These are phyloP conservation scores for Blera fallax DNA, from an alignment of 2,888 invertebrate species.

Conservation along the genomic window DNA sequence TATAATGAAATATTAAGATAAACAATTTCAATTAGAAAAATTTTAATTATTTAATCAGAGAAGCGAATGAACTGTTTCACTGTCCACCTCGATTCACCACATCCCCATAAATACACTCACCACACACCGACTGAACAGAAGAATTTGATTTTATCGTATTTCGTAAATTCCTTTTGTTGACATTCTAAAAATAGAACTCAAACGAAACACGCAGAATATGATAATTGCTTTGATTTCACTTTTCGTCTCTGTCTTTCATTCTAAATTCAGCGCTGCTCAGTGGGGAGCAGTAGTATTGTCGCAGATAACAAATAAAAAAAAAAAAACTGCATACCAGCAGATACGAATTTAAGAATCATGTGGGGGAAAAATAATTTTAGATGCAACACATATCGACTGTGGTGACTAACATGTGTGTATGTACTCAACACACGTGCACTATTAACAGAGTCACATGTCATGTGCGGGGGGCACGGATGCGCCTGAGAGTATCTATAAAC, in stretches of 20 bases:
- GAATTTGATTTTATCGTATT: constrained; percentile 33
- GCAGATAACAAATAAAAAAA: neutral
- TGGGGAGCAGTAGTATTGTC: neutral
- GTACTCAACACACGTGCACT: constrained; percentile 24
- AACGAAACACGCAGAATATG: constrained; percentile 26
- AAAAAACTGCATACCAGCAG: constrained; percentile 3
- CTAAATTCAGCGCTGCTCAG: neutral
- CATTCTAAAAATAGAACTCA: constrained; percentile 46
- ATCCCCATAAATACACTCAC: neutral
- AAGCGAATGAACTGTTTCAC: constrained; percentile 8
- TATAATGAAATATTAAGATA: neutral
- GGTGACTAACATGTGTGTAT: neutral
- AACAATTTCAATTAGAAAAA: neutral
- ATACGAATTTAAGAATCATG: constrained; percentile 11
- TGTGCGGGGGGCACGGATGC: neutral
- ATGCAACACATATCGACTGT: neutral
- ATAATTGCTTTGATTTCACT: constrained; percentile 21
- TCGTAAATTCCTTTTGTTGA: constrained; percentile 46
- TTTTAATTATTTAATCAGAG: neutral
- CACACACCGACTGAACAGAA: neutral
- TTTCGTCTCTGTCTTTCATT: neutral
- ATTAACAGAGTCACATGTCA: constrained; percentile 16
- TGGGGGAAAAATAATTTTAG: constrained; percentile 1
- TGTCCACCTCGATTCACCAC: constrained; percentile 2
- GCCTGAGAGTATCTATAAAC: neutral